Evolutionary conservation across 2,113 vertebrate species (phyloP), one percentile per base, ranked within the genome.

Genomic region (Saccopteryx leptura): DNA sequence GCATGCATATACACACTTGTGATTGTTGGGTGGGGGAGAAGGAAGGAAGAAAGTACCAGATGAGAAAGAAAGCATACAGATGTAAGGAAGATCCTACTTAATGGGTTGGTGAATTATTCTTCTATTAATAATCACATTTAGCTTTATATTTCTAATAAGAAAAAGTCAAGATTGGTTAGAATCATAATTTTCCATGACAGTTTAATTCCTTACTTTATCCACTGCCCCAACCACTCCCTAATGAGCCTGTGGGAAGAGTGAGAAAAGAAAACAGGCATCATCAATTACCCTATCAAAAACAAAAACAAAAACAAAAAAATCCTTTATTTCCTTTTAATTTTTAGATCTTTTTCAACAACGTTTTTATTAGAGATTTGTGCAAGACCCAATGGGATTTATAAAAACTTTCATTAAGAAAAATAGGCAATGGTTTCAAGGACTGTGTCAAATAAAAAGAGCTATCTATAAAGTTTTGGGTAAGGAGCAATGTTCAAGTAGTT

Each of bases 241-340:
- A 98, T 93, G 90, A 97, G 92, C 92, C 96, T 91, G 66, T 33
- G 46, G 97, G 98, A 96, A 96, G 39, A 91, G 39, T 94, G 86
- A 98, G 96, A 83, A 98, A 98, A 98, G 97, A 98, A 98, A 98
- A 98, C 97, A 98, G 97, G 92, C 89, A 95, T 98, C 98, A 98
- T 99, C 98, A 98, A 97, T 98, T 98, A 98, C 93, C 97, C 96
- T 98, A 98, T 39, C 39, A n/a, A n/a, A n/a, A n/a, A n/a, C n/a
- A 39, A 39, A 39, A 39, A 39, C 39, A 39, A 39, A 39, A 39
- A 39, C 39, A 39, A 39, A 39, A 39, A 39, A 39, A 39, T 39
- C 39, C 39, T 92, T 80, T 78, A 90, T 88, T 97, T 89, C 87
- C 82, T 96, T 98, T 97, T 78, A 98, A 98, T 98, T 98, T 98